Conservation (phyloP, 2,888 invertebrate species). For the Amphipoea oculea region DNA sequence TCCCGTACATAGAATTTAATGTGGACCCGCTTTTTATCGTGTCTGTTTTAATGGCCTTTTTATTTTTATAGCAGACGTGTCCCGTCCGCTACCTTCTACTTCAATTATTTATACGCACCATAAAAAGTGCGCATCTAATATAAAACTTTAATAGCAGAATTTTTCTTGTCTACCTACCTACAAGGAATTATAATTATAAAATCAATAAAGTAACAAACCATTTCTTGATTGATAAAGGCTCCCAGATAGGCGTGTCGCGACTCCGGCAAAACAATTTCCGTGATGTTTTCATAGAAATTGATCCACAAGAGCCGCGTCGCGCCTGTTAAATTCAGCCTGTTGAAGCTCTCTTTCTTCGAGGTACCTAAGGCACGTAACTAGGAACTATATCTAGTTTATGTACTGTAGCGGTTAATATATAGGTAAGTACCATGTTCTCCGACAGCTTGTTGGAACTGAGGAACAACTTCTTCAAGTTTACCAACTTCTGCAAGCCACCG, state of each 20-base stretch:
- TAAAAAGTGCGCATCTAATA: slow-evolving; percentile 72
- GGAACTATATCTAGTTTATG: no score
- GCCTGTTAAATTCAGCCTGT: not conserved
- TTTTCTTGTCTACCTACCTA: slow-evolving; percentile 16
- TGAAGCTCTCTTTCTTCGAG: not conserved
- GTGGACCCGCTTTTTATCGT: slow-evolving; percentile 79
- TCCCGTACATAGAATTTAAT: slow-evolving; percentile 70
- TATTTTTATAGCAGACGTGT: slow-evolving; percentile 84
- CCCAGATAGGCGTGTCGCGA: not conserved
- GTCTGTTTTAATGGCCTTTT: slow-evolving; percentile 80
- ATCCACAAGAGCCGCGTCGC: not conserved
- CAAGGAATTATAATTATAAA: not conserved
- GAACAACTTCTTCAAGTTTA: no score
- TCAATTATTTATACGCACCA: slow-evolving; percentile 78
- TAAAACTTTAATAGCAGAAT: slow-evolving; percentile 24
- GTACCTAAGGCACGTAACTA: no score
- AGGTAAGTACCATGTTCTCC: slow-evolving; percentile 90
- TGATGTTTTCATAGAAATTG: not conserved
- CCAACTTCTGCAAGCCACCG: slow-evolving; percentile 94
- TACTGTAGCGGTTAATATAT: not conserved
- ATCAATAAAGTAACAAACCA: not conserved
- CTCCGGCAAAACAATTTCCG: not conserved
- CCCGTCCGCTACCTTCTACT: slow-evolving; percentile 77
- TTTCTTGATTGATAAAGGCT: not conserved
- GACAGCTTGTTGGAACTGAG: slow-evolving; percentile 97